Evolutionary conservation across 2,888 invertebrate genomes (phyloP), one percentile per base, ranked within the genome.

Genomic region (Dryobota labecula): DNA sequence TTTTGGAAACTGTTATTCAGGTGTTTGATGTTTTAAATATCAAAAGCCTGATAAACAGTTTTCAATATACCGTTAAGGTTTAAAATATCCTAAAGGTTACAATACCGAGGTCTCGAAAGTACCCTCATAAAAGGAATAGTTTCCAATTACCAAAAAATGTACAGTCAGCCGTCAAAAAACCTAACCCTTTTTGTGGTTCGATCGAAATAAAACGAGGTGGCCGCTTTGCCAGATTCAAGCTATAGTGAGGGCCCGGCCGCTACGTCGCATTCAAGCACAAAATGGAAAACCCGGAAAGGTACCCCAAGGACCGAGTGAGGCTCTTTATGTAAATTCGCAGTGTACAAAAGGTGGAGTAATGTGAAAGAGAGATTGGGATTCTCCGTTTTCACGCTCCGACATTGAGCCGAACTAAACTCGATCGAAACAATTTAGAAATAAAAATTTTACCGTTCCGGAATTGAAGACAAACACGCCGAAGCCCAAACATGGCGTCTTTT

Each of bases 291-390:
- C 93, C 92, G 91, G 92, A 92, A 94, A 94, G 90, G 93, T 93
- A 92, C 95, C 95, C 95, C 81, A 89, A 94, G 95, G 95, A 95
- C 92, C 90, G 87, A 87, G 88, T 83, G 86, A 86, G 91, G 88
- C 92, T 94, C 93, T 95, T 95, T 95, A 95, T 95, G 95, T 92
- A 95, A 95, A 95, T 94, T 90, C 89, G 85, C 85, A 90, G 90
- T 89, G 90, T 91, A 94, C 92, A 95, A 94, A 94, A 94, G 94
- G 92, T 93, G 87, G 90, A 89, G 92, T 91, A 91, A 92, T 91
- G 90, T 90, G 87, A 92, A 93, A 91, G 91, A 91, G 91, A 94
- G 92, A 94, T 94, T 93, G 94, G 92, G 90, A 90, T 89, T 83
- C 79, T 88, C 87, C 87, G 87, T 88, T 92, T 92, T 91, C 91